These are phyloP conservation scores for Noctua pronuba DNA, from an alignment of 2,888 invertebrate species.

Conservation along the genomic window DNA sequence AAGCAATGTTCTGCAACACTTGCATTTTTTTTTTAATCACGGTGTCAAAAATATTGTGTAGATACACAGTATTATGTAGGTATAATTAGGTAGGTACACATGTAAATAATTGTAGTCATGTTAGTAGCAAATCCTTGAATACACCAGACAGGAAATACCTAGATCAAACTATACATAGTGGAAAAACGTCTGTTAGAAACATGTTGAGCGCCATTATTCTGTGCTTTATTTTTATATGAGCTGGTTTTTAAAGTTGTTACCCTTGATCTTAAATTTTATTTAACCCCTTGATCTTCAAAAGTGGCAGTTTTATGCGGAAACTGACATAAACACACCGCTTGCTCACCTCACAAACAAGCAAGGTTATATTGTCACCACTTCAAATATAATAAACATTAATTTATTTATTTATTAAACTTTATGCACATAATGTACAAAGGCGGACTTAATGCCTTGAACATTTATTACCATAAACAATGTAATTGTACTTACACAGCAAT, in stretches of 20 bases:
- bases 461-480: too few relatives aligned
- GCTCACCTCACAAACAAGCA: background rate
- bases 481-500: background rate
- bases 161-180: background rate
- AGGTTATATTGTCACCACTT: background rate
- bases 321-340: background rate
- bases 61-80: too few relatives aligned
- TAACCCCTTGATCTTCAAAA: background rate
- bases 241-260: background rate
- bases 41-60: too few relatives aligned
- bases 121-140: background rate
- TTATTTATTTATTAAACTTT: too few relatives aligned
- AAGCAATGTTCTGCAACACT: background rate
- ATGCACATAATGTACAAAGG: too few relatives aligned
- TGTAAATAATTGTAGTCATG: background rate
- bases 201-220: too few relatives aligned
- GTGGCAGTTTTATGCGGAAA: background rate
- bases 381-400: background rate
- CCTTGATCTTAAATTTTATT: background rate
- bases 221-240: background rate
- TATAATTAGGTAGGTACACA: background rate
- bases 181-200: background rate
- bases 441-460: too few relatives aligned
- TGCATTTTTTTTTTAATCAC: background rate
- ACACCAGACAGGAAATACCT: background rate